These are phyloP conservation scores for Mechanitis mazaeus DNA, from an alignment of 2,888 invertebrate species.

Conservation along the genomic window DNA sequence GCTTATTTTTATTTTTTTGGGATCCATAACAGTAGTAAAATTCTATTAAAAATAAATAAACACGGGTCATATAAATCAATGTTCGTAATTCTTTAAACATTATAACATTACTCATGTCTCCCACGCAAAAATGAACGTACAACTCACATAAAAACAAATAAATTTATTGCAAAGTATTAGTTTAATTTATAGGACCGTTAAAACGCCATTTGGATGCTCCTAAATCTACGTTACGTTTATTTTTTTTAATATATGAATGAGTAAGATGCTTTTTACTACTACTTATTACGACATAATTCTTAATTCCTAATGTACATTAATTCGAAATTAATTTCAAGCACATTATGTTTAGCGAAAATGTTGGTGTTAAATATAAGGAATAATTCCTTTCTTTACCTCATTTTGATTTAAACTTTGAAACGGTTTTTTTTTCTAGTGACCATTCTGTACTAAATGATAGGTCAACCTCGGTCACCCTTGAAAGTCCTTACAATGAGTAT, in stretches of 20 bases:
- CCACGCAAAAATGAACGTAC: not conserved
- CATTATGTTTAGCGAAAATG: too few relatives aligned
- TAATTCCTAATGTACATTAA: not conserved
- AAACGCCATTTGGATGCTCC: not conserved
- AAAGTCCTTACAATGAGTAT: too few relatives aligned
- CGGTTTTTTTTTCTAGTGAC: too few relatives aligned
- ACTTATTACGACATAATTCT: not conserved
- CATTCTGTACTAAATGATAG: too few relatives aligned
- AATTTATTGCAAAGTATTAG: not conserved
- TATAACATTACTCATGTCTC: conserved; percentile 1
- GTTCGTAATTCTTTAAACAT: not conserved
- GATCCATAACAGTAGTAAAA: too few relatives aligned
- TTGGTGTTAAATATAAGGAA: too few relatives aligned
- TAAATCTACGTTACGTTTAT: not conserved
- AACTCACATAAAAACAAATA: not conserved
- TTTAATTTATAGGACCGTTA: not conserved
- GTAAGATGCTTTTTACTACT: not conserved
- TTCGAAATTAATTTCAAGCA: not conserved
- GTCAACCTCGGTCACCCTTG: too few relatives aligned
- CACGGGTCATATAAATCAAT: not conserved
- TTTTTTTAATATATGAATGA: not conserved
- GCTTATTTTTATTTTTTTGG: too few relatives aligned
- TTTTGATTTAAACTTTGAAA: too few relatives aligned
- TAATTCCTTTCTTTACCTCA: too few relatives aligned
- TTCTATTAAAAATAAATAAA: too few relatives aligned